phyloP scores from a whole-genome alignment of 2,797 vertebrate genomes.

The Moxostoma hubbsi region DNA sequence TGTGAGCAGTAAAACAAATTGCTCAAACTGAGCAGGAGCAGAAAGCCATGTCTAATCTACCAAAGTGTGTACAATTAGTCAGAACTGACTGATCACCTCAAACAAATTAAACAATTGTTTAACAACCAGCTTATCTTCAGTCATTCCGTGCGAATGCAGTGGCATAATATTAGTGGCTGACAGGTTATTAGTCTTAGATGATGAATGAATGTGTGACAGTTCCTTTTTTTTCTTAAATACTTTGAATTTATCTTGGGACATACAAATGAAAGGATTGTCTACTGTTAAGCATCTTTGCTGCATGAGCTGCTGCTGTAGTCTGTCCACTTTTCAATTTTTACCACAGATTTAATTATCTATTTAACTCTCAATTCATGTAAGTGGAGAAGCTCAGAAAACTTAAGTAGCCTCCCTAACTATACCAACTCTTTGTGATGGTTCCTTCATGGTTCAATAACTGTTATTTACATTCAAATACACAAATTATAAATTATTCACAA shows the following conservation, averaged over 20 bases:
- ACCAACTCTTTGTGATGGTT: too few species aligned
- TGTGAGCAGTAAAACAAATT: conserved; percentile 36
- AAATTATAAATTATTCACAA: too few species aligned
- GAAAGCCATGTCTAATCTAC: conserved; percentile 52
- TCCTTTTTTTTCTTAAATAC: not conserved
- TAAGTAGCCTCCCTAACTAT: too few species aligned
- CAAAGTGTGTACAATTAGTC: conserved; percentile 44
- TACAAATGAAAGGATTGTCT: not conserved
- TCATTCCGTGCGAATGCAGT: not conserved
- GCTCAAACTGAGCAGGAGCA: conserved; percentile 40
- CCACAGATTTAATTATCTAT: too few species aligned
- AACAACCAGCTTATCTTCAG: conserved; percentile 13
- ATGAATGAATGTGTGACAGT: not conserved
- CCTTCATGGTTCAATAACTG: too few species aligned
- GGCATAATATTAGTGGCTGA: not conserved
- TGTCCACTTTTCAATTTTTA: too few species aligned
- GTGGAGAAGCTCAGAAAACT: too few species aligned
- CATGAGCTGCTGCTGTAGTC: too few species aligned
- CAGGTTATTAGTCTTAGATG: not conserved
- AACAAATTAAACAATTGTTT: conserved; percentile 40
- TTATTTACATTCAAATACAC: too few species aligned
- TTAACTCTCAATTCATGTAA: too few species aligned
- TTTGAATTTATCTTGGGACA: not conserved
- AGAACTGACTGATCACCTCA: conserved; percentile 41
- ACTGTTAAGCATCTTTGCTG: too few species aligned